Evolutionary conservation across 2,797 vertebrate genomes (phyloP).

Genomic region (Chiroxiphia lanceolata): DNA sequence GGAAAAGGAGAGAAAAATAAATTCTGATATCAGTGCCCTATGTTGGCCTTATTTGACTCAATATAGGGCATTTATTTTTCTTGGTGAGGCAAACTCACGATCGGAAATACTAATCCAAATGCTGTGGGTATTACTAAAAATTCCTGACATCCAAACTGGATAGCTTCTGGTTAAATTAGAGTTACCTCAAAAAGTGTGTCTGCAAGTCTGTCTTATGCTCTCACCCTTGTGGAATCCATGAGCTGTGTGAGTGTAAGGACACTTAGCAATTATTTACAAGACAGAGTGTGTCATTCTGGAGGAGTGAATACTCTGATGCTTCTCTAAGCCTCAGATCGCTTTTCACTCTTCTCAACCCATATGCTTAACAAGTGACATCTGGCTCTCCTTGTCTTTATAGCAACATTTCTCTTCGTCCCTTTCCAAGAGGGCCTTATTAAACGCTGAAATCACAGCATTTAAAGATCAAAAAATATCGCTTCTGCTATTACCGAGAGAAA

Average conservation of each 20-base stretch:
- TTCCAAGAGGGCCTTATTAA: background rate
- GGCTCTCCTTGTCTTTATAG: background rate
- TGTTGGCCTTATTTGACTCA: constrained; percentile 1
- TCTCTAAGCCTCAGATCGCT: background rate
- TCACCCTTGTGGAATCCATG: constrained; percentile 21
- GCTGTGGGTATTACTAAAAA: constrained; percentile 34
- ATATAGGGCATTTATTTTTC: background rate
- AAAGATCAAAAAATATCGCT: background rate
- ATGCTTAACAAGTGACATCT: background rate
- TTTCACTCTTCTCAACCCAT: background rate
- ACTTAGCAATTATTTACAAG: constrained; percentile 23
- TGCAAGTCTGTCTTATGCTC: background rate
- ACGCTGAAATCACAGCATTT: background rate
- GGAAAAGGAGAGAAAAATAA: background rate
- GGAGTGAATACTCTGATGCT: background rate
- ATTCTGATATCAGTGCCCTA: background rate
- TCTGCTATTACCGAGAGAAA: background rate
- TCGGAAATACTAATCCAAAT: background rate
- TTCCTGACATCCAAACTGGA: constrained; percentile 32
- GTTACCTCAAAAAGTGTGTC: constrained; percentile 45
- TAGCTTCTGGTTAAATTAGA: constrained; percentile 30
- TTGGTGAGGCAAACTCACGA: background rate
- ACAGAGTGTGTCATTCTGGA: background rate
- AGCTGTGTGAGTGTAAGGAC: background rate
- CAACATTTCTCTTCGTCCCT: background rate